Evolutionary conservation across 2,113 vertebrate genomes (phyloP).

Genomic region (Oryzias woworae): DNA sequence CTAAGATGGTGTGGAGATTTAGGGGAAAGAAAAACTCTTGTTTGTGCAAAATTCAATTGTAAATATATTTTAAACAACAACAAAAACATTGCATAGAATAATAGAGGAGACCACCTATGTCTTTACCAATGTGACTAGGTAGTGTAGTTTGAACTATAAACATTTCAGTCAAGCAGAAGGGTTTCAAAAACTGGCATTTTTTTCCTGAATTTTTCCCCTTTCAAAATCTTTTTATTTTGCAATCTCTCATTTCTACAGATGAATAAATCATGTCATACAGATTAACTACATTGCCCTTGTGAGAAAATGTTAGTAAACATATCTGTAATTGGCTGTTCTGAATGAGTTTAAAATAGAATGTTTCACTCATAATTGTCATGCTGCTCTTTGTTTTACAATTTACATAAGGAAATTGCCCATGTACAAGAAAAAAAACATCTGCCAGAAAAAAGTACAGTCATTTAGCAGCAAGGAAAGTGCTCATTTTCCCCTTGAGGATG

Average conservation of each 20-base stretch:
- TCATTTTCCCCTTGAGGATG: constrained; percentile 68
- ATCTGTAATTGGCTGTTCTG: constrained; percentile 35
- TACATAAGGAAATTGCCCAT: constrained; percentile 64
- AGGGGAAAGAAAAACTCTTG: too few relatives aligned
- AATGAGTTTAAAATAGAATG: constrained; percentile 30
- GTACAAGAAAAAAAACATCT: constrained; percentile 53
- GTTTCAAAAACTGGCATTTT: too few relatives aligned
- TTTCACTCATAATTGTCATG: constrained; percentile 50
- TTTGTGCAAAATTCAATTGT: too few relatives aligned
- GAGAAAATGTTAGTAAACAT: constrained; percentile 35
- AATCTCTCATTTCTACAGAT: neutral
- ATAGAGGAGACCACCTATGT: too few relatives aligned
- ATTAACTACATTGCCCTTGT: constrained; percentile 1
- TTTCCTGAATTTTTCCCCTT: too few relatives aligned
- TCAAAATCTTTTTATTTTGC: too few relatives aligned
- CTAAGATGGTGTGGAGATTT: too few relatives aligned
- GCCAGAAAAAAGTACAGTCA: constrained; percentile 56
- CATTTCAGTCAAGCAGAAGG: too few relatives aligned
- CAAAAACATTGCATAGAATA: too few relatives aligned
- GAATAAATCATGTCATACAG: constrained; percentile 16
- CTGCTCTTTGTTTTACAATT: constrained; percentile 39
- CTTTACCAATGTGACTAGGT: too few relatives aligned
- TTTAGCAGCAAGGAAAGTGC: constrained; percentile 65
- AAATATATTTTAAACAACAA: too few relatives aligned
- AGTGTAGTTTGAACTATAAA: too few relatives aligned